A percentile compares a stretch with the other conserved stretches of the same genome.
Evolutionary conservation across 2,888 invertebrate species (phyloP).

Genomic region (Epinotia nisella): DNA sequence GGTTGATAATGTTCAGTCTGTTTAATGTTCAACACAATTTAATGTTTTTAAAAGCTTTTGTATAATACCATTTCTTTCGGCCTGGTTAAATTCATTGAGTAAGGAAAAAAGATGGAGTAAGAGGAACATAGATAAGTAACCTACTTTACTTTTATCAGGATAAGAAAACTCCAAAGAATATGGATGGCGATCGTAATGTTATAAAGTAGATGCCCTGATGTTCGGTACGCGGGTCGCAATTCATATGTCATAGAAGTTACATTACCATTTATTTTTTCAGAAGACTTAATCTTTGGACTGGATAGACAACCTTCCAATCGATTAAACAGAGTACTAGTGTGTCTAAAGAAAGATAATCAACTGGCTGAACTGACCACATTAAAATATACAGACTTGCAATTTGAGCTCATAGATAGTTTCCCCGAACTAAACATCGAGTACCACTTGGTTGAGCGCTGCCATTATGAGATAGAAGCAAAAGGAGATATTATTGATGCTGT

Average conservation of each 20-base stretch:
- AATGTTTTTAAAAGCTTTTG: too few species aligned
- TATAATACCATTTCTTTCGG: too few species aligned
- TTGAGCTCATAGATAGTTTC: neutral
- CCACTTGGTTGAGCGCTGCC: neutral
- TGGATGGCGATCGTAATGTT: too few species aligned
- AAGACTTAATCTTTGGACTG: neutral
- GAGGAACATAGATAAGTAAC: too few species aligned
- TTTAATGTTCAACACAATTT: too few species aligned
- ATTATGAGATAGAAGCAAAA: neutral
- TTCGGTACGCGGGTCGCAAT: neutral
- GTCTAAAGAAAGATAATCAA: neutral
- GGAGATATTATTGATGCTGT: slow-evolving; percentile 12
- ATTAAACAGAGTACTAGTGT: slow-evolving; percentile 18
- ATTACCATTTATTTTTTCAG: neutral
- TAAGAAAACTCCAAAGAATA: too few species aligned
- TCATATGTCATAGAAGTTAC: neutral
- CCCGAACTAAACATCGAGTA: slow-evolving; percentile 27
- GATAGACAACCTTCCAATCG: neutral
- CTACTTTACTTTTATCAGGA: too few species aligned
- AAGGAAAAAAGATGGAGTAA: too few species aligned
- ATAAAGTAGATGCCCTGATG: neutral
- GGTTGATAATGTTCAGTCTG: too few species aligned
- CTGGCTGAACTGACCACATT: neutral
- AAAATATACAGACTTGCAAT: neutral
- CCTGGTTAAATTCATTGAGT: too few species aligned